These are phyloP conservation scores for Paraescarpia echinospica DNA, from an alignment of 1,140 invertebrate genomes.

Conservation along the genomic window DNA sequence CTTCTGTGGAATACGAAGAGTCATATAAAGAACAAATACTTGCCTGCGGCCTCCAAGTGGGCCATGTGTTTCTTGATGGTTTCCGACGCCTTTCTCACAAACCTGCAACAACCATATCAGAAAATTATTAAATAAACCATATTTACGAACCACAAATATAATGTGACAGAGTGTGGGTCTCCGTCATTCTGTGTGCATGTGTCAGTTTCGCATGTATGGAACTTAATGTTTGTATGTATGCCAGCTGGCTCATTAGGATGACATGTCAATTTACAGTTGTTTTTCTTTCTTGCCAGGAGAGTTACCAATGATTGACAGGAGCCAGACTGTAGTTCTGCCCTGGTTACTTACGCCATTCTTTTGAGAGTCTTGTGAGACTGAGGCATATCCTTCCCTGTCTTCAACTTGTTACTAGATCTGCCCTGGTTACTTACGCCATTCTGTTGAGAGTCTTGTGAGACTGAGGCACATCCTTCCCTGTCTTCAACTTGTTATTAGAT, in stretches of 20 bases:
- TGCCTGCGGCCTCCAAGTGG: neutral
- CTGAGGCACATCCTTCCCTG: neutral
- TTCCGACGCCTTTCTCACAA: conserved; percentile 13
- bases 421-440: conserved; percentile 6
- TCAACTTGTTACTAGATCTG: neutral
- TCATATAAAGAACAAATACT: neutral
- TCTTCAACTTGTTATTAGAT: neutral
- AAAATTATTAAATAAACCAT: neutral
- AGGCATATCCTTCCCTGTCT: neutral
- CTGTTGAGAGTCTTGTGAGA: neutral
- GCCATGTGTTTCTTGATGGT: conserved; percentile 10
- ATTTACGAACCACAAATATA: neutral
- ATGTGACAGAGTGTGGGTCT: too few species aligned
- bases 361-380: neutral
- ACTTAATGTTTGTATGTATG: neutral
- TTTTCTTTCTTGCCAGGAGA: neutral
- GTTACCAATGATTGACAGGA: neutral
- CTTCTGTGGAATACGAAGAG: neutral
- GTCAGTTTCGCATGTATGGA: neutral
- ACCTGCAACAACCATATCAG: neutral
- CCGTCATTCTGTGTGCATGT: too few species aligned
- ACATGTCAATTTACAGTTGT: neutral
- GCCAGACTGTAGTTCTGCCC: neutral
- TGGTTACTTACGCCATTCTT: neutral
- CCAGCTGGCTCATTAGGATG: neutral